Evolutionary conservation across 2,797 vertebrate genomes (phyloP).

Genomic region (Staurois parvus): DNA sequence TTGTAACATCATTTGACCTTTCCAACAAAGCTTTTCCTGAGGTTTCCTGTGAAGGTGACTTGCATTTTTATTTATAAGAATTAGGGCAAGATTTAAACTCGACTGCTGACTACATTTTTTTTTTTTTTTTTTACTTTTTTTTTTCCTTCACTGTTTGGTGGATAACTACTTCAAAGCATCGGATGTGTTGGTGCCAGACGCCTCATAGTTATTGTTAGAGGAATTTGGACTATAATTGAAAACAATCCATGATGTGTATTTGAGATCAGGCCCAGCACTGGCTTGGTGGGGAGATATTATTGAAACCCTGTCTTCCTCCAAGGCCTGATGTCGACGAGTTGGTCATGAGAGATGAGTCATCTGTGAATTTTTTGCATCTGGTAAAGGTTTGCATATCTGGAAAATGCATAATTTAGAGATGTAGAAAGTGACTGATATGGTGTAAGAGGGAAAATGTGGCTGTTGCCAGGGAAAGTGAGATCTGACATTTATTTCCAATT

Average conservation of each 20-base stretch:
- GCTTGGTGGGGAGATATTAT: slow-evolving; percentile 66
- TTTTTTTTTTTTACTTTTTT: slow-evolving; percentile 24
- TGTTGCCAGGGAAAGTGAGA: slow-evolving; percentile 9
- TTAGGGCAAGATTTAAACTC: slow-evolving; percentile 12
- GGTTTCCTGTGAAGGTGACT: slow-evolving; percentile 9
- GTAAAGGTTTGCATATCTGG: slow-evolving; percentile 84
- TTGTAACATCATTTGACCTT: slow-evolving; percentile 35
- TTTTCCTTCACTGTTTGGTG: slow-evolving; percentile 57
- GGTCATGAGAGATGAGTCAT: slow-evolving; percentile 84
- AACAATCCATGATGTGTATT: slow-evolving; percentile 74
- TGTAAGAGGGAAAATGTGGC: background rate
- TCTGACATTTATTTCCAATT: slow-evolving; percentile 8
- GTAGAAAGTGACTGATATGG: slow-evolving; percentile 51
- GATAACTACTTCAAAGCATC: slow-evolving; percentile 79
- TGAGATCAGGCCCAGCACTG: slow-evolving; percentile 66
- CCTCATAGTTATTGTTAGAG: slow-evolving; percentile 75
- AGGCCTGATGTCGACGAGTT: slow-evolving; percentile 83
- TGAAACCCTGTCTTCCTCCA: slow-evolving; percentile 70
- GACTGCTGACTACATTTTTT: slow-evolving; percentile 59
- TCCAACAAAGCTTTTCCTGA: background rate
- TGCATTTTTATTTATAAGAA: slow-evolving; percentile 30
- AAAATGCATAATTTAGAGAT: slow-evolving; percentile 73
- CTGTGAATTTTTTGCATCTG: slow-evolving; percentile 85
- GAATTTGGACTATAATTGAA: slow-evolving; percentile 82
- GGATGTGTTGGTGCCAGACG: slow-evolving; percentile 77